Percentiles rank a stretch among this genome's conserved stretches.
phyloP scores from a whole-genome alignment of 2,888 invertebrate species.

The Vandiemenella viatica region DNA sequence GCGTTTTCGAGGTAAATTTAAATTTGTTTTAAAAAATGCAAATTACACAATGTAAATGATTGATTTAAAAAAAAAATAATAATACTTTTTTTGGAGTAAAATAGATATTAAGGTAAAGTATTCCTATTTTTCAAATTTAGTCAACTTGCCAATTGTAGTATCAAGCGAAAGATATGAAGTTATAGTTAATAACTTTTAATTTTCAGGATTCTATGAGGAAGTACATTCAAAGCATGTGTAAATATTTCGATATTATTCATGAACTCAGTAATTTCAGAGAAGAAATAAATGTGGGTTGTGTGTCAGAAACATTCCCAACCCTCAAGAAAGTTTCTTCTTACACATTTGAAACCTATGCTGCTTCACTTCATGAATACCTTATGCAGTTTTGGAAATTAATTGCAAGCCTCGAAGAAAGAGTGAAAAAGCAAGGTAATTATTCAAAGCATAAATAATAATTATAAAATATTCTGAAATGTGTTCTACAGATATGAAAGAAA shows the following conservation, averaged over 20 bases:
- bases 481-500: background rate
- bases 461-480: background rate
- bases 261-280: conserved; percentile 28
- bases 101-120: too few species aligned
- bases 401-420: conserved; percentile 26
- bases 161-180: too few species aligned
- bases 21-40: background rate
- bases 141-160: too few species aligned
- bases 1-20: too few species aligned
- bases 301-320: too few species aligned
- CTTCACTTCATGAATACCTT: conserved; percentile 28
- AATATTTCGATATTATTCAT: conserved; percentile 21
- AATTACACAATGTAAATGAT: background rate
- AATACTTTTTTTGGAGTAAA: background rate
- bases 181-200: background rate
- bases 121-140: too few species aligned
- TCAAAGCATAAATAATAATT: background rate
- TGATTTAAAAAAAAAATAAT: too few species aligned
- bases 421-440: conserved; percentile 27
- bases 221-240: conserved; percentile 23
- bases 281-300: conserved; percentile 22
- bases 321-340: conserved; percentile 23
- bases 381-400: conserved; percentile 26
- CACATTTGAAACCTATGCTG: conserved; percentile 34
- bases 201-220: conserved; percentile 21